phyloP scores from a whole-genome alignment of 1,140 invertebrate species.

The Drosophila parabipectinata region DNA sequence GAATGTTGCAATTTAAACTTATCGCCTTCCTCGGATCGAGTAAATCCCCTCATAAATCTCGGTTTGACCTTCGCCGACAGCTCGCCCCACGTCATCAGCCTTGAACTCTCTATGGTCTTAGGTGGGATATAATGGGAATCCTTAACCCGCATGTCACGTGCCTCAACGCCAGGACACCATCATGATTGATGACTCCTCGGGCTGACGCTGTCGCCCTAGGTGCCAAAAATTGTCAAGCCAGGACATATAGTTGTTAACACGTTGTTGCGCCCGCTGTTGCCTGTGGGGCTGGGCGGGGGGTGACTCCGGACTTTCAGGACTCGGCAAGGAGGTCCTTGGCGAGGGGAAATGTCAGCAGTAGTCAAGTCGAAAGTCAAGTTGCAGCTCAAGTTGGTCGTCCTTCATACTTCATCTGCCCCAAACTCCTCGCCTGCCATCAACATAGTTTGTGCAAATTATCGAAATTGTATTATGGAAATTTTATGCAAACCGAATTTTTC shows the following conservation, averaged over 20 bases:
- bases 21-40: constrained; percentile 3
- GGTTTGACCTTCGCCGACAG: constrained; percentile 38
- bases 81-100: constrained; percentile 19
- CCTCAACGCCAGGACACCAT: constrained; percentile 11
- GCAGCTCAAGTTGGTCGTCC: constrained; percentile 29
- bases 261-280: constrained; percentile 36
- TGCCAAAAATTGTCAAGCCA: constrained; percentile 34
- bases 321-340: background rate
- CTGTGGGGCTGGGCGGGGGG: background rate
- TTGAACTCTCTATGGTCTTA: constrained; percentile 21
- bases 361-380: constrained; percentile 46
- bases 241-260: constrained; percentile 52
- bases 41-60: constrained; percentile 41
- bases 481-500: constrained; percentile 64
- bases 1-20: constrained; percentile 10
- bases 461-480: constrained; percentile 77
- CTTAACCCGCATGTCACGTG: constrained; percentile 28
- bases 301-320: background rate
- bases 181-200: constrained; percentile 38
- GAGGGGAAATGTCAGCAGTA: constrained; percentile 21
- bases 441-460: constrained; percentile 64
- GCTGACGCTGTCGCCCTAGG: constrained; percentile 22
- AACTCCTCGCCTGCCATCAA: constrained; percentile 17
- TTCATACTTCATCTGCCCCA: background rate
- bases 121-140: constrained; percentile 9